Percentiles rank a stretch among this genome's conserved stretches.
Evolutionary conservation across 2,113 vertebrate genomes (phyloP).

Genomic region (Emydura subglobosa): DNA sequence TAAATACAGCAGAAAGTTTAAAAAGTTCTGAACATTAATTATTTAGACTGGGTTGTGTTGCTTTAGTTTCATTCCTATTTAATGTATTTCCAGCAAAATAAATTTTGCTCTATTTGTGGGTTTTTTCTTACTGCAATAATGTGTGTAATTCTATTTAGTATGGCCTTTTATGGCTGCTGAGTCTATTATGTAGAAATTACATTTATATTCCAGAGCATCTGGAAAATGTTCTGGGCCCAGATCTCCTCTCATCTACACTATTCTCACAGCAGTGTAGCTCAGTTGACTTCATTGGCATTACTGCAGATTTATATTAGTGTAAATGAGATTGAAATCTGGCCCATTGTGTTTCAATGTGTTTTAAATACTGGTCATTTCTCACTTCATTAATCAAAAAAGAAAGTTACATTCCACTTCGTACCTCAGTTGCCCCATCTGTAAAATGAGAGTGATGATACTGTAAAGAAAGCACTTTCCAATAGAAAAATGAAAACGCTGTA

Average conservation of each 20-base stretch:
- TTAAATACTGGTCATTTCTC: slow-evolving; percentile 3
- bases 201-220: not conserved
- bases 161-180: not conserved
- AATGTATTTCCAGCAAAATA: slow-evolving; percentile 12
- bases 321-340: slow-evolving; percentile 23
- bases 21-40: not conserved
- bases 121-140: not conserved
- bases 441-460: not conserved
- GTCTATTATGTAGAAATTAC: not conserved
- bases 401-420: not conserved
- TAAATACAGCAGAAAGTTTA: not conserved
- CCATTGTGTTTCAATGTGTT: slow-evolving; percentile 4
- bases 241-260: not conserved
- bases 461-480: not conserved
- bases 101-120: not conserved
- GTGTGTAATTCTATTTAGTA: not conserved
- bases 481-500: not conserved
- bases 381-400: not conserved
- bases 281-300: not conserved
- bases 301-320: not conserved
- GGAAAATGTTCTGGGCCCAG: not conserved
- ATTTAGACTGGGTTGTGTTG: not conserved
- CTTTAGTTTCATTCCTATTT: not conserved
- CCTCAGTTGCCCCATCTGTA: slow-evolving; percentile 8
- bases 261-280: not conserved